A percentile compares a stretch with the other conserved stretches of the same genome.
These are phyloP conservation scores for Phyllotreta striolata DNA, from an alignment of 2,888 invertebrate species.

Conservation along the genomic window DNA sequence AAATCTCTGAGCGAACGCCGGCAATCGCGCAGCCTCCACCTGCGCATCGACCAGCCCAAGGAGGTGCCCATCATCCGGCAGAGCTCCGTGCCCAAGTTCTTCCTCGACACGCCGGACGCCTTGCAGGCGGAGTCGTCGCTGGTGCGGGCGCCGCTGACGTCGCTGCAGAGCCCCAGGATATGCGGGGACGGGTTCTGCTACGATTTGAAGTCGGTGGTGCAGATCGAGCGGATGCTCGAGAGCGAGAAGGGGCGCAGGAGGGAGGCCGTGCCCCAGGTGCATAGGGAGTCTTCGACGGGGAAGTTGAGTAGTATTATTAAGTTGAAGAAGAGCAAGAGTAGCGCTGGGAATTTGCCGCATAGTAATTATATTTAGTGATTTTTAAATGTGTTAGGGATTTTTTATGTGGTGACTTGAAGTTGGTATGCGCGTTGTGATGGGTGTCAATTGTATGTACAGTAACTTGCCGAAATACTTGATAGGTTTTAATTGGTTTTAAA, in stretches of 20 bases:
- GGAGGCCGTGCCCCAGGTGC: constrained; percentile 35
- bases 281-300: constrained; percentile 37
- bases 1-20: constrained; percentile 57
- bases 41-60: constrained; percentile 52
- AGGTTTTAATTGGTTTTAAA: no score
- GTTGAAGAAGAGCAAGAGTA: constrained; percentile 51
- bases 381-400: constrained; percentile 1
- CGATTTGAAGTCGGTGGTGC: constrained; percentile 60
- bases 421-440: no score
- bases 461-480: no score
- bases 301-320: constrained; percentile 49
- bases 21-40: constrained; percentile 56
- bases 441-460: no score
- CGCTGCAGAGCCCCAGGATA: constrained; percentile 56
- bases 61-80: constrained; percentile 60
- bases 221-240: constrained; percentile 52
- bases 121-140: constrained; percentile 53
- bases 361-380: constrained; percentile 46
- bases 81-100: constrained; percentile 60
- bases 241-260: constrained; percentile 17
- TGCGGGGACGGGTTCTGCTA: constrained; percentile 48
- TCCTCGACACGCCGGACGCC: constrained; percentile 57
- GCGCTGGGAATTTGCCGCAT: constrained; percentile 45
- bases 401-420: no score
- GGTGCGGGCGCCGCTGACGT: constrained; percentile 48